Conservation (phyloP, 2,888 invertebrate species). For the Agrilus cyanescens region DNA sequence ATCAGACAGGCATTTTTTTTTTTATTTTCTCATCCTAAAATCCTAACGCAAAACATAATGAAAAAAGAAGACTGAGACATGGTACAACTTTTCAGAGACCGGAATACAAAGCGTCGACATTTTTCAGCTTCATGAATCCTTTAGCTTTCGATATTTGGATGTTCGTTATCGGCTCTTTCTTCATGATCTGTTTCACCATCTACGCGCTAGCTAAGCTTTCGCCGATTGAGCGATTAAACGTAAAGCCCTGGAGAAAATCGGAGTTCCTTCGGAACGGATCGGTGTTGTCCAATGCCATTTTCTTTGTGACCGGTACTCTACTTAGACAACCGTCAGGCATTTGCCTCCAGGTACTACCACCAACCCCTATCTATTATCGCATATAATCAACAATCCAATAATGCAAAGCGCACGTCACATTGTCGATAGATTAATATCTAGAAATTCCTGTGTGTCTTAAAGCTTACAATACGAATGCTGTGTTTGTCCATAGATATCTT, state of each 20-base stretch:
- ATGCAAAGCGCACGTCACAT: too few species aligned
- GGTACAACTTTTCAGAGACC: conserved; percentile 32
- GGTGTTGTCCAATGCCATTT: conserved; percentile 50
- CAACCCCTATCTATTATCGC: too few species aligned
- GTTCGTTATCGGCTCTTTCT: conserved; percentile 47
- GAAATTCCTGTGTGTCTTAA: too few species aligned
- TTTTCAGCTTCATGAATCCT: conserved; percentile 54
- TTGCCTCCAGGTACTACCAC: conserved; percentile 41
- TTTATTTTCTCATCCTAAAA: too few species aligned
- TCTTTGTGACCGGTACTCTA: conserved; percentile 55
- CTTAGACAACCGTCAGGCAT: conserved; percentile 50
- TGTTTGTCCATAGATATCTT: too few species aligned
- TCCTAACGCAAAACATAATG: too few species aligned
- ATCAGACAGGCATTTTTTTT: too few species aligned
- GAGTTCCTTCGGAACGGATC: conserved; percentile 43
- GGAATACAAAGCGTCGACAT: conserved; percentile 45
- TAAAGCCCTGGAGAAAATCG: conserved; percentile 30
- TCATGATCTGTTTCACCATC: conserved; percentile 45
- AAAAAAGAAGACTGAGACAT: too few species aligned
- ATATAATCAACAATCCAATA: too few species aligned
- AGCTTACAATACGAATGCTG: too few species aligned
- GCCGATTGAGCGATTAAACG: conserved; percentile 51
- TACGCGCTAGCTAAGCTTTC: conserved; percentile 49
- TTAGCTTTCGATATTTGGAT: conserved; percentile 55
- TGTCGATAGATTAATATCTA: too few species aligned